These are phyloP conservation scores for Larimichthys crocea DNA, from an alignment of 2,113 vertebrate species.

Conservation along the genomic window DNA sequence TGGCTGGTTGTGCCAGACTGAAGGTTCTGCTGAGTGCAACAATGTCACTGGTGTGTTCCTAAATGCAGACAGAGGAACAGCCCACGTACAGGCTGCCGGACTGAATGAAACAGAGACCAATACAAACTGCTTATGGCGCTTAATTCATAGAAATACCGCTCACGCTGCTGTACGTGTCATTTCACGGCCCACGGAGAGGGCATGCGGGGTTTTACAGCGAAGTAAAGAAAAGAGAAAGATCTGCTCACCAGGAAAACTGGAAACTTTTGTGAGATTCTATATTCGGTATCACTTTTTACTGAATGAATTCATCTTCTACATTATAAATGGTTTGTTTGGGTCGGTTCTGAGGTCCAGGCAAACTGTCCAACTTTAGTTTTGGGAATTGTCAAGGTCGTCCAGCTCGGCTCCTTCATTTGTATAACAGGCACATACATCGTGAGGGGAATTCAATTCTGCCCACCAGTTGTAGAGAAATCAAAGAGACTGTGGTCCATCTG, in stretches of 20 bases:
- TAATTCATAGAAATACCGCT: conserved; percentile 40
- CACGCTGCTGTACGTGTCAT: conserved; percentile 11
- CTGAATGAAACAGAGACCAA: conserved; percentile 36
- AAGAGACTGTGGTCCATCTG: background rate
- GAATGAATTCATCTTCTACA: background rate
- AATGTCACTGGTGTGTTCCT: conserved; percentile 76
- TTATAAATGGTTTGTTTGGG: background rate
- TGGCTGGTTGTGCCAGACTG: conserved; percentile 62
- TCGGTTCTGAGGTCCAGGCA: background rate
- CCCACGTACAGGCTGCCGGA: conserved; percentile 34
- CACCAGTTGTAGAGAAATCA: conserved; percentile 18
- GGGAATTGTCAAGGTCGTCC: background rate
- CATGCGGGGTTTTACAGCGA: background rate
- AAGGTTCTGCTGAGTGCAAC: conserved; percentile 73
- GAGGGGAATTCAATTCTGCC: conserved; percentile 20
- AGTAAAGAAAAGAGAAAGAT: background rate
- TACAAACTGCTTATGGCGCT: conserved; percentile 19
- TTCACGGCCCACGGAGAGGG: conserved; percentile 3
- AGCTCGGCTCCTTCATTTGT: conserved; percentile 38
- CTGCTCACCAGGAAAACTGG: background rate
- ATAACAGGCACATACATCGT: conserved; percentile 6
- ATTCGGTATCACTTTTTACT: no score
- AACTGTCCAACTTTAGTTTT: conserved; percentile 6
- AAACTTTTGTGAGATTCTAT: background rate
- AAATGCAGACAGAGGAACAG: conserved; percentile 47